phyloP scores from a whole-genome alignment of 2,113 vertebrate genomes.

The Carollia perspicillata region DNA sequence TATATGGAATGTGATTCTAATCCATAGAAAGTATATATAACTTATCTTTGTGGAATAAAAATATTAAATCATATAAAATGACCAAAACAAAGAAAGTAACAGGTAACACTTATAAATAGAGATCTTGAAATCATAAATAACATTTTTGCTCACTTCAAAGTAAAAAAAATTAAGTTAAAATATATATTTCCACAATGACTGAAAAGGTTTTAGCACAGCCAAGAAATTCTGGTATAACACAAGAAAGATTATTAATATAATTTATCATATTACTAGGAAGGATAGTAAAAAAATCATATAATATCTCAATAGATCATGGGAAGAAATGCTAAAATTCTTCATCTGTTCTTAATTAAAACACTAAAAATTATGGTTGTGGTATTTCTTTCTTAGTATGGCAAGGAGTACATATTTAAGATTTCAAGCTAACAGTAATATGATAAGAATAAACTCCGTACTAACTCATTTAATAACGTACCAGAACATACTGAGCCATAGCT shows the following conservation, averaged over 20 bases:
- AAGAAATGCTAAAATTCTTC: slow-evolving; percentile 14
- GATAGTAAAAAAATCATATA: background rate
- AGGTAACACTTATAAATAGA: background rate
- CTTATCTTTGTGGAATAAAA: background rate
- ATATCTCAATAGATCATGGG: background rate
- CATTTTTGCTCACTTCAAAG: background rate
- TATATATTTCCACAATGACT: background rate
- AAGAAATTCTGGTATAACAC: background rate
- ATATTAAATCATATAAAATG: background rate
- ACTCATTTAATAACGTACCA: background rate
- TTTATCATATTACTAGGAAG: background rate
- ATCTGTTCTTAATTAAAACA: background rate
- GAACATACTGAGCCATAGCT: background rate
- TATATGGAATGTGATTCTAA: background rate
- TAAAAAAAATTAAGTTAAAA: background rate
- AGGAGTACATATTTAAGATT: background rate
- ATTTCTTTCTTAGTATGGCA: background rate
- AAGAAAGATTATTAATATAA: slow-evolving; percentile 2
- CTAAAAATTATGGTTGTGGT: background rate
- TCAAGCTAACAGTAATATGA: background rate
- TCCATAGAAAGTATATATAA: background rate
- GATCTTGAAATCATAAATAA: background rate
- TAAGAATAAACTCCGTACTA: background rate
- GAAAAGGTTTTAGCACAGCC: background rate
- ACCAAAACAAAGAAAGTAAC: background rate